Evolutionary conservation across 1,140 invertebrate species (phyloP).

Genomic region (Caenorhabditis latens): DNA sequence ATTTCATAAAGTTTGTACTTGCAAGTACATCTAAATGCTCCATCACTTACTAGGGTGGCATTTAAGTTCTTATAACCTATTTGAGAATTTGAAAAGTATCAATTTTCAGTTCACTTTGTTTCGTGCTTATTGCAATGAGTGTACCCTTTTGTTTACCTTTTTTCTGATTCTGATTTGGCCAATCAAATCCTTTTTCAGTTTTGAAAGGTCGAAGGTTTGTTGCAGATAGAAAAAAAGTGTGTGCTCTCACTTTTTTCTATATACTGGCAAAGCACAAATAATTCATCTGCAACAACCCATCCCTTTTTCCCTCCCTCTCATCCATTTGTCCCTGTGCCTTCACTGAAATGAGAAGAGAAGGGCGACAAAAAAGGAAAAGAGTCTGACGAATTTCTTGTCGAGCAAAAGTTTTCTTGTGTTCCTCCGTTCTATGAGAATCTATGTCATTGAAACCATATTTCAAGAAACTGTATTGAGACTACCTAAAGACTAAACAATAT

Average conservation of each 20-base stretch:
- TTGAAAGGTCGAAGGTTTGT: conserved; percentile 48
- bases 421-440: not conserved
- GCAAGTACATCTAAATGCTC: no score
- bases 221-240: conserved; percentile 9
- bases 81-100: no score
- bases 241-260: not conserved
- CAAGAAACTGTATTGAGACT: not conserved
- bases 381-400: conserved; percentile 6
- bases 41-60: no score
- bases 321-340: conserved; percentile 27
- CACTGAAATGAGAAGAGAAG: conserved; percentile 29
- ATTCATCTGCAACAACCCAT: conserved; percentile 52
- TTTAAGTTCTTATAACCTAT: no score
- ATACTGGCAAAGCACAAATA: conserved; percentile 9
- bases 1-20: no score
- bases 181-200: not conserved
- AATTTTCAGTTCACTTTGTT: not conserved
- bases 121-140: not conserved
- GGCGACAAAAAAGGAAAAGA: not conserved
- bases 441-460: not conserved
- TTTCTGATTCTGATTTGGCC: conserved; percentile 13
- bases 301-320: conserved; percentile 3
- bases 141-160: conserved; percentile 15
- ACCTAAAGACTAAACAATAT: not conserved
- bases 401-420: not conserved